Conservation (phyloP, 2,113 vertebrate genomes). For the Rhegmatorhina hoffmannsi region DNA sequence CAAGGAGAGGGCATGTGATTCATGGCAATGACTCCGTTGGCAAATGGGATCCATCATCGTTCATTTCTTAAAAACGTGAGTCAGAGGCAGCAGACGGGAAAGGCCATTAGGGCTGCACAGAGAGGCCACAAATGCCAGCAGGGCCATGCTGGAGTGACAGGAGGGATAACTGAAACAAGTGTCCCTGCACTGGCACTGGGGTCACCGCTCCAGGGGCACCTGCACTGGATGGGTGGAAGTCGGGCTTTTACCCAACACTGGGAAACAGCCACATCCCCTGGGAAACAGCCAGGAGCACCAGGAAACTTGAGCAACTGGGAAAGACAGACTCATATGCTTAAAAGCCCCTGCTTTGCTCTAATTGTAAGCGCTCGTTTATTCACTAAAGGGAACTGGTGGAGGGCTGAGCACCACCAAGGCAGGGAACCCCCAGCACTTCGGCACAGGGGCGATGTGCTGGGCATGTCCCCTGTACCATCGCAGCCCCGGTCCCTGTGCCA, state of each 20-base stretch:
- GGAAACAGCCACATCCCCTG: background rate
- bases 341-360: background rate
- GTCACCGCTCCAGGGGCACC: background rate
- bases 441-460: background rate
- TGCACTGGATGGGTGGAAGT: fast-evolving
- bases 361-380: background rate
- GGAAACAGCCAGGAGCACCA: background rate
- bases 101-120: fast-evolving
- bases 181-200: background rate
- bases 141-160: fast-evolving
- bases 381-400: background rate
- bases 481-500: background rate
- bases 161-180: background rate
- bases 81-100: constrained; percentile 23
- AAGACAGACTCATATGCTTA: background rate
- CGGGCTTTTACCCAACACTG: fast-evolving
- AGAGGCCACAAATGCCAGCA: fast-evolving
- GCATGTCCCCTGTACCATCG: background rate
- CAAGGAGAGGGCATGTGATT: background rate
- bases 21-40: background rate
- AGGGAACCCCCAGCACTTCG: background rate
- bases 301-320: background rate
- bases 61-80: background rate
- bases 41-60: background rate
- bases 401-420: background rate